These are phyloP conservation scores for Haemorhous mexicanus DNA, from an alignment of 2,113 vertebrate genomes.

Conservation along the genomic window DNA sequence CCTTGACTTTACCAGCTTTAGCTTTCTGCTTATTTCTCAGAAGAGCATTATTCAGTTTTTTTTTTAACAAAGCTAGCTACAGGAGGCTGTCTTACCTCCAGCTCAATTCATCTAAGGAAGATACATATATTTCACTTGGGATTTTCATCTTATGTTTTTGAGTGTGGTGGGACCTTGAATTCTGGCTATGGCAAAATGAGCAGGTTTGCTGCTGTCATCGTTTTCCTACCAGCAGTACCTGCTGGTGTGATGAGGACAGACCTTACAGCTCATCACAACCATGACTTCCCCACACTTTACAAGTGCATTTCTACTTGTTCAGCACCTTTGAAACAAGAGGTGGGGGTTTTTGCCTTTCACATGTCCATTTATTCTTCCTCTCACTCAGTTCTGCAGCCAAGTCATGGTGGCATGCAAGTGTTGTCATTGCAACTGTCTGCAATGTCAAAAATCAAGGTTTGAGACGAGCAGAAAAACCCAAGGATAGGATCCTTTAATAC, in stretches of 20 bases:
- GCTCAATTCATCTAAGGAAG: background rate
- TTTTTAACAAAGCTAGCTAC: background rate
- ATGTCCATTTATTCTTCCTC: background rate
- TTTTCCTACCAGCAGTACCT: background rate
- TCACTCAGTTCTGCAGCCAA: background rate
- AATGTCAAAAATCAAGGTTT: background rate
- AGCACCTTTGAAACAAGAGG: background rate
- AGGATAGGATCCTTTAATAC: background rate
- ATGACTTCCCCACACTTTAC: accelerated
- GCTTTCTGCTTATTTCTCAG: background rate
- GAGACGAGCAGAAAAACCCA: background rate
- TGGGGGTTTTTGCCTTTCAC: background rate
- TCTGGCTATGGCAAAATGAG: background rate
- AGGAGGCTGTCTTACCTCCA: background rate
- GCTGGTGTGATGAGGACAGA: background rate
- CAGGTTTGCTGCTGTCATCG: background rate
- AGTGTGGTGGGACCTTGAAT: background rate
- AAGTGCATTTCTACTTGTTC: background rate
- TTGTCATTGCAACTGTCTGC: background rate
- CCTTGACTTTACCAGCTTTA: background rate
- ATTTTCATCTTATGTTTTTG: background rate
- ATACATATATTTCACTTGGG: background rate
- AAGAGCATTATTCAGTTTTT: background rate
- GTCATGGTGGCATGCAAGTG: background rate
- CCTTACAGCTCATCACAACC: background rate